Evolutionary conservation across 2,888 invertebrate genomes (phyloP).

Genomic region (Lumbricus terrestris): DNA sequence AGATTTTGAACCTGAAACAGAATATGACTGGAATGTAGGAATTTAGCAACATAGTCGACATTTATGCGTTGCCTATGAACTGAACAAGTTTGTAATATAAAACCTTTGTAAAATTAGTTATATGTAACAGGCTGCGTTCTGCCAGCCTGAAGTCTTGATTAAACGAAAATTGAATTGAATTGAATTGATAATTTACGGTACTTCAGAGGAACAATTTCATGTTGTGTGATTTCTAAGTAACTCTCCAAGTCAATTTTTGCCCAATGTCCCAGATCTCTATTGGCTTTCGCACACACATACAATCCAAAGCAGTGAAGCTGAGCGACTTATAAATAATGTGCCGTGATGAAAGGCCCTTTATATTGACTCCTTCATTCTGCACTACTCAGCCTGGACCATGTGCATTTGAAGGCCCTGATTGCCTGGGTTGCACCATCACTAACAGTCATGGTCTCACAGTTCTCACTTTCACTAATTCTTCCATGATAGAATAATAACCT

Average conservation of each 20-base stretch:
- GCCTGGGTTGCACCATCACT: neutral
- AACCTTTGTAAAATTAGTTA: too few relatives aligned
- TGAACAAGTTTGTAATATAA: too few relatives aligned
- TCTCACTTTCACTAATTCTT: neutral
- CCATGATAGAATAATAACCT: neutral
- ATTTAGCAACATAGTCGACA: neutral
- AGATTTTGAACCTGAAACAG: neutral
- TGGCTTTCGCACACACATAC: too few relatives aligned
- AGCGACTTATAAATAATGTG: neutral
- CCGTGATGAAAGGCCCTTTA: neutral
- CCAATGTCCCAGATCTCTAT: neutral
- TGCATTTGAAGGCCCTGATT: neutral
- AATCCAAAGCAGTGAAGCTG: neutral
- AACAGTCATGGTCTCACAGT: neutral
- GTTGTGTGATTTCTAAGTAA: neutral
- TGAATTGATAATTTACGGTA: neutral
- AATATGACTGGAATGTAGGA: neutral
- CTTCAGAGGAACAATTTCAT: neutral
- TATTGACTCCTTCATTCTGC: neutral
- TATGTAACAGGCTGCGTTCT: too few relatives aligned
- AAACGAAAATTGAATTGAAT: too few relatives aligned
- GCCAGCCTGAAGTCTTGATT: too few relatives aligned
- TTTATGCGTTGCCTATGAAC: too few relatives aligned
- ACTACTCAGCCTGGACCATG: neutral
- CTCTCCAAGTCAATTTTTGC: neutral